Conservation (phyloP, 2,888 invertebrate genomes). For the Salticus scenicus region DNA sequence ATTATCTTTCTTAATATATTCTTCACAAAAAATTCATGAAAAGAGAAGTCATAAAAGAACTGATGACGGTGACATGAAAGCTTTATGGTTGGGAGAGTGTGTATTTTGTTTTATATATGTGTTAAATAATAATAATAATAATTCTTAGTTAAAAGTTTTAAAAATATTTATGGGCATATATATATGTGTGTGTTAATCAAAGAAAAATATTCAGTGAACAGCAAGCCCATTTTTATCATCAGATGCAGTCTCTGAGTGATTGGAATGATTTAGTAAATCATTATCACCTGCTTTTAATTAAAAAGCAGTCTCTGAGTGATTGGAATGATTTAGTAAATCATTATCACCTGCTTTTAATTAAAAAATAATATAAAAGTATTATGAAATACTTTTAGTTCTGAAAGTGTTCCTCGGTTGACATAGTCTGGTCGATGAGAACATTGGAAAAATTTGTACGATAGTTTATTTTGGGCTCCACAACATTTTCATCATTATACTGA, state of each 20-base stretch:
- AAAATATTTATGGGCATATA: too few species aligned
- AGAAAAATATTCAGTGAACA: too few species aligned
- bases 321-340: background rate
- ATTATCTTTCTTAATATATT: constrained; percentile 11
- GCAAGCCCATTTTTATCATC: too few species aligned
- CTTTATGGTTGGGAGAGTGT: background rate
- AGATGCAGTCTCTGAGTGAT: too few species aligned
- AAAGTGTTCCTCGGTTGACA: background rate
- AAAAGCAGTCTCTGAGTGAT: too few species aligned
- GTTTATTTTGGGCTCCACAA: too few species aligned
- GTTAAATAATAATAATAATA: too few species aligned
- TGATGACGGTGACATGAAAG: background rate
- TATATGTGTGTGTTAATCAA: too few species aligned
- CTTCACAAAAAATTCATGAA: constrained; percentile 19
- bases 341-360: background rate
- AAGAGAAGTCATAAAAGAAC: constrained; percentile 1
- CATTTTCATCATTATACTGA: too few species aligned
- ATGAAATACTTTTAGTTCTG: background rate
- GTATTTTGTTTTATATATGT: background rate
- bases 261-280: background rate
- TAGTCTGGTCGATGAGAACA: too few species aligned
- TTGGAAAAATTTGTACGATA: too few species aligned
- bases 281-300: background rate
- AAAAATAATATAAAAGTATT: background rate
- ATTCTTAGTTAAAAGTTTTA: too few species aligned